Evolutionary conservation across 2,113 vertebrate species (phyloP), one percentile per base, ranked within the genome.

Genomic region (Epinephelus fuscoguttatus): DNA sequence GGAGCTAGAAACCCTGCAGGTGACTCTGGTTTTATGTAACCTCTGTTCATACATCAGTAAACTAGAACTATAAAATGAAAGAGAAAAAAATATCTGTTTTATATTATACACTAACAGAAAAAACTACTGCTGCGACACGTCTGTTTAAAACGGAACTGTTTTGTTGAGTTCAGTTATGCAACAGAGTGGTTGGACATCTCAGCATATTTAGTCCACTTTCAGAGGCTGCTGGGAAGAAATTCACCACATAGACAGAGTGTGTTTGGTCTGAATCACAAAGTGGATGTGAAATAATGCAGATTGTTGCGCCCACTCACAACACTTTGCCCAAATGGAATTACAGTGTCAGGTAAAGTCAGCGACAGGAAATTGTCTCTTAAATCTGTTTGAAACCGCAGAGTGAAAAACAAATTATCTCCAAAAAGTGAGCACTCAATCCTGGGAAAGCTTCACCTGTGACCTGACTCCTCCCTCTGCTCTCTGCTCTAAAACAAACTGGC

Each of bases 101-200:
- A 76, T 70, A 61, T 53, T 45, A 68, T 40, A 42, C n/a, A 50
- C 17, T 59, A 64, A 40, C 45, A 59, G 63, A 42, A 3, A 52
- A 53, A 66, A 77, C 40, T 50, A 37, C 42, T 64, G 57, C 75
- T 67, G 40, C 21, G 42, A 56, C 12, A n/a, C 12, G 7, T 45
- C 6, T 27, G 6, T 77, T 70, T 67, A 55, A 81, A 63, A 68
- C 45, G 50, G 18, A 30, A 47, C 11, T 63, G 23, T 57, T 59
- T 50, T 45, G 49, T 63, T 62, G 45, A 18, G 52, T 80, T 57
- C 15, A 18, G 37, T 52, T 75, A 60, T 30, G 40, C 10, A 55
- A 6, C 27, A 6, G 27, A 55, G 18, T 23, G 25, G 27, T 47
- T 3, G 25, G 23, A 76, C 21, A 47, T 17, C 25, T 64, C 15